These are phyloP conservation scores for Bujurquina vittata DNA, from an alignment of 2,113 vertebrate genomes.

Conservation along the genomic window DNA sequence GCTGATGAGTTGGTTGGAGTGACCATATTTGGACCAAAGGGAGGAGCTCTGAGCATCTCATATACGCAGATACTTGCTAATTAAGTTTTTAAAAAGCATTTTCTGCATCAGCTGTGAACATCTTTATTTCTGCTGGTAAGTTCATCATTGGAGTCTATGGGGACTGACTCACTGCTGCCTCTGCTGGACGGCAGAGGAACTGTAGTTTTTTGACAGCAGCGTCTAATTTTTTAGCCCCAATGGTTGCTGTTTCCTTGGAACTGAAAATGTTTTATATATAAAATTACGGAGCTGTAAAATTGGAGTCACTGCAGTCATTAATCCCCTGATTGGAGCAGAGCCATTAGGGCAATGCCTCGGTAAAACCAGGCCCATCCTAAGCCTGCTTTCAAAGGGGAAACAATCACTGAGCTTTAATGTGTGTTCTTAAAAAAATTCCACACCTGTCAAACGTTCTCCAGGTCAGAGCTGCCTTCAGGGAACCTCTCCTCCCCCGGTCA, in stretches of 20 bases:
- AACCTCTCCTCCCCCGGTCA: neutral
- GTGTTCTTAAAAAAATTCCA: slow-evolving; percentile 35
- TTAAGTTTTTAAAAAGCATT: neutral
- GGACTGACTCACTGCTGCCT: too few species aligned
- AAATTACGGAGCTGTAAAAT: neutral
- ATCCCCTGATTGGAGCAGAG: neutral
- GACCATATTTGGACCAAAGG: neutral
- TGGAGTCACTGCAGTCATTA: neutral
- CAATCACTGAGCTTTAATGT: neutral
- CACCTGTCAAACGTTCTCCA: slow-evolving; percentile 28
- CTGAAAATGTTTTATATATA: too few species aligned
- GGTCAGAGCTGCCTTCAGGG: slow-evolving; percentile 33
- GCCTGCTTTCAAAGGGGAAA: slow-evolving; percentile 8
- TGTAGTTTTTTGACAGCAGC: too few species aligned
- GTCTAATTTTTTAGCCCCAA: too few species aligned
- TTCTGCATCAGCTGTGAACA: too few species aligned
- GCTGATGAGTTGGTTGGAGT: too few species aligned
- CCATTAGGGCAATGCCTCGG: neutral
- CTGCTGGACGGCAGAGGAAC: too few species aligned
- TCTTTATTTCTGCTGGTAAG: too few species aligned
- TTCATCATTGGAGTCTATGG: too few species aligned
- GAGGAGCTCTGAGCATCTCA: neutral
- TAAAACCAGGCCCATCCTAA: neutral
- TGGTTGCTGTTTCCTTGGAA: too few species aligned
- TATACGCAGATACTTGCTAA: neutral